phyloP scores from a whole-genome alignment of 2,888 invertebrate species.

The Synergus japonicus region DNA sequence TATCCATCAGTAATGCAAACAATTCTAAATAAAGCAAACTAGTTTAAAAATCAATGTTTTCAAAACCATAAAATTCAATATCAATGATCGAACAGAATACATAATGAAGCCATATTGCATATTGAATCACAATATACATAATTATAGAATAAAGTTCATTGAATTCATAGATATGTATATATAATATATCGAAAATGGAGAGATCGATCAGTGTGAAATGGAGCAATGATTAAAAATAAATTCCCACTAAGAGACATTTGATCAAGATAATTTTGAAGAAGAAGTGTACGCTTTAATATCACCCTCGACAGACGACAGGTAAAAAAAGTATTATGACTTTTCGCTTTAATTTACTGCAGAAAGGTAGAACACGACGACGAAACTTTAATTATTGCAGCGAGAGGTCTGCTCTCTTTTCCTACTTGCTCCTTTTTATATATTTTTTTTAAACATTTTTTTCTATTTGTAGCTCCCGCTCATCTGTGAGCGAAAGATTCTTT shows the following conservation, averaged over 20 bases:
- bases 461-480: constrained; percentile 26
- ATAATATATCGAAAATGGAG: background rate
- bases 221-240: background rate
- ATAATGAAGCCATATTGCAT: too few species aligned
- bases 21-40: too few species aligned
- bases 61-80: too few species aligned
- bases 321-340: constrained; percentile 35
- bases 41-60: too few species aligned
- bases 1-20: too few species aligned
- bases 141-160: too few species aligned
- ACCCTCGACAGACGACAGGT: background rate
- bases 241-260: background rate
- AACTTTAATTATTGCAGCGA: constrained; percentile 33
- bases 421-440: background rate
- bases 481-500: constrained; percentile 28
- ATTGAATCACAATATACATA: too few species aligned
- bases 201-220: background rate
- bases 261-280: background rate
- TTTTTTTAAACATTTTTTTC: constrained; percentile 2
- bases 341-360: constrained; percentile 34
- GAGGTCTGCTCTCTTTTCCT: constrained; percentile 34
- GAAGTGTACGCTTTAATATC: background rate
- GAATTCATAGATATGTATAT: too few species aligned
- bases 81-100: too few species aligned
- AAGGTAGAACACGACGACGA: constrained; percentile 34